Base-by-base conservation (phyloP, 1,140 invertebrate species). In the Heliconius melpomene region DNA sequence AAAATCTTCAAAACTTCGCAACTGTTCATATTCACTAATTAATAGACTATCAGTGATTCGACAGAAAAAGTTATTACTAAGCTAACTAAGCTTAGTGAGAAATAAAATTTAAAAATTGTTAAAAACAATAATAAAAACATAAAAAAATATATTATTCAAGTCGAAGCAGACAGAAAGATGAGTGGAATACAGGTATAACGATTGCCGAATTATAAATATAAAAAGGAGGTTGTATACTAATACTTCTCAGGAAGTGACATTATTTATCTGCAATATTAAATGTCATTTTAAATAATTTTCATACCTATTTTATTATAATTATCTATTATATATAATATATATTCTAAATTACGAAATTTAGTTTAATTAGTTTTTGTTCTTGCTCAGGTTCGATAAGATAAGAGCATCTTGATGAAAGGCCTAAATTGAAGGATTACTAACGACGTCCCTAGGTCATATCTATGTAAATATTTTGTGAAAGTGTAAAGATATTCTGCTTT, bases 391-490 rank as follows among this genome's bases (percentile, higher is more conserved):
- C 11, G 3, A 66, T 66, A n/a, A 26, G 23, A 66, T 66, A 66
- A 29, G 8, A 11, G 8, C 60, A 9, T 29, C 60, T 26, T 7
- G 60, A 29, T 66, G 23, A 29, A 29, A 66, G 23, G 60, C 23
- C 23, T 66, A 66, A 66, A 66, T 13, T 66, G 23, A 29, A 29
- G 60, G 60, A 29, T 66, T 66, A 29, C 23, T 46, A 16, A 60
- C n/a, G 60, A 29, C 11, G n/a, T 66, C 23, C 23, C 26, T 16
- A 66, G 60, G 26, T 29, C 11, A 26, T 29, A 66, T 66, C 60
- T 66, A 66, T 66, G 60, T 66, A 66, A 66, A 66, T 66, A 66
- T 66, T n/a, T 23, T 66, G 26, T 66, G 26, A 66, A 29, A 60
- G 40, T 46, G 57, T 60, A 60, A 60, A 26, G 60, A 29, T 66